A percentile compares a stretch with the other conserved stretches of the same genome.
Evolutionary conservation across 1,140 invertebrate genomes (phyloP).

Genomic region (Orchesella cincta): DNA sequence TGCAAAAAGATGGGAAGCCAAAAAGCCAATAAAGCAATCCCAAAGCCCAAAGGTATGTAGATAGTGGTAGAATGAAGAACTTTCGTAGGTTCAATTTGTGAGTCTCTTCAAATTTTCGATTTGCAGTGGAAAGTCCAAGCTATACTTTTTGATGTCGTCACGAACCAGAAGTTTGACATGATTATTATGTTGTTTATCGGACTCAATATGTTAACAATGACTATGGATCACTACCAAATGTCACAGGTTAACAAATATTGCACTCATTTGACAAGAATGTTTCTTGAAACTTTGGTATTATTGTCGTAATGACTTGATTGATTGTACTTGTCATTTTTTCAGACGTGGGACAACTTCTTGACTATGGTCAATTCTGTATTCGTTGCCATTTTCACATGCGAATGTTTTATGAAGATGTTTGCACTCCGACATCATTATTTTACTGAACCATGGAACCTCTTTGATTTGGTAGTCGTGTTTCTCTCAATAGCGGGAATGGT

Average conservation of each 20-base stretch:
- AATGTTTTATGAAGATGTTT: conserved; percentile 69
- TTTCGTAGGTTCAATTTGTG: conserved; percentile 6
- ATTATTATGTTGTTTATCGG: conserved; percentile 99
- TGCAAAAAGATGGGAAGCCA: conserved; percentile 99
- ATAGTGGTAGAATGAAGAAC: too few species aligned
- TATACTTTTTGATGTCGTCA: conserved; percentile 94
- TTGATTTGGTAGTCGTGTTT: conserved; percentile 93
- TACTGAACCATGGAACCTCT: conserved; percentile 97
- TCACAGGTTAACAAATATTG: conserved; percentile 57
- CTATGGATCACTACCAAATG: conserved; percentile 92
- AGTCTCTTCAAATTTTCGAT: too few species aligned
- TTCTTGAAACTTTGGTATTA: background rate
- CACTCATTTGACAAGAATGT: background rate
- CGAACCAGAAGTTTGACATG: conserved; percentile 99
- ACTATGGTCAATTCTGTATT: conserved; percentile 94
- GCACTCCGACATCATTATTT: conserved; percentile 87
- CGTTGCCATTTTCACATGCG: conserved; percentile 95
- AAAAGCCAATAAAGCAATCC: conserved; percentile 96
- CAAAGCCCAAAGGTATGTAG: conserved; percentile 92
- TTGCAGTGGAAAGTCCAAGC: conserved; percentile 89
- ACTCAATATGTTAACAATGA: conserved; percentile 79
- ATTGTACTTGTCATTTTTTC: too few species aligned
- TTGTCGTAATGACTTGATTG: too few species aligned
- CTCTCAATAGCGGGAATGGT: conserved; percentile 73
- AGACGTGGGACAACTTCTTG: conserved; percentile 76